Evolutionary conservation across 2,888 invertebrate species (phyloP).

Genomic region (Dinocampus coccinellae): DNA sequence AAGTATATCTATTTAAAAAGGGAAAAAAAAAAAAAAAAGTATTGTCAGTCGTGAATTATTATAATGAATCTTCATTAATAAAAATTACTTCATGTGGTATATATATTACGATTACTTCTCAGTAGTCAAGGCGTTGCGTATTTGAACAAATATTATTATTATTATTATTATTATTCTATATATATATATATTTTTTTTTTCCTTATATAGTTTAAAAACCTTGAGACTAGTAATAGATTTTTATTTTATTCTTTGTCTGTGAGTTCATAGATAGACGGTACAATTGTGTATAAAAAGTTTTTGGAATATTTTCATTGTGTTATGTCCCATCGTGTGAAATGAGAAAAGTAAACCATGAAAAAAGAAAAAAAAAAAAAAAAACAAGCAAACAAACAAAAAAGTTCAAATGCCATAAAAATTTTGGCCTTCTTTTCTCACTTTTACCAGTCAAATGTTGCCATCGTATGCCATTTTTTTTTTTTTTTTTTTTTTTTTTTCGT

Average conservation of each 20-base stretch:
- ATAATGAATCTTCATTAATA: conserved; percentile 10
- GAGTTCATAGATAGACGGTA: not conserved
- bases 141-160: conserved; percentile 9
- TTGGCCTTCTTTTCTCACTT: conserved; percentile 11
- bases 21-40: not conserved
- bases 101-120: not conserved
- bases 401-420: not conserved
- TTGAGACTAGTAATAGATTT: not conserved
- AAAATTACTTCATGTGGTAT: conserved; percentile 19
- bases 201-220: conserved; percentile 3
- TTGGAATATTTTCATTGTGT: not conserved
- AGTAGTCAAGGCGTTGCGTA: not conserved
- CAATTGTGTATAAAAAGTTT: not conserved
- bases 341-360: too few species aligned
- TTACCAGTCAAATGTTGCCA: conserved; percentile 14
- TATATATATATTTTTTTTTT: conserved; percentile 6
- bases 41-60: conserved; percentile 13
- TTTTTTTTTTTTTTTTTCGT: not conserved
- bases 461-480: conserved; percentile 10
- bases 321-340: not conserved
- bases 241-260: not conserved
- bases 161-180: conserved; percentile 10
- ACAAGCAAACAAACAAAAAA: not conserved
- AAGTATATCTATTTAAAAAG: conserved; percentile 8
- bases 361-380: not conserved